phyloP scores from a whole-genome alignment of 2,113 vertebrate species.

The Dipodomys merriami region DNA sequence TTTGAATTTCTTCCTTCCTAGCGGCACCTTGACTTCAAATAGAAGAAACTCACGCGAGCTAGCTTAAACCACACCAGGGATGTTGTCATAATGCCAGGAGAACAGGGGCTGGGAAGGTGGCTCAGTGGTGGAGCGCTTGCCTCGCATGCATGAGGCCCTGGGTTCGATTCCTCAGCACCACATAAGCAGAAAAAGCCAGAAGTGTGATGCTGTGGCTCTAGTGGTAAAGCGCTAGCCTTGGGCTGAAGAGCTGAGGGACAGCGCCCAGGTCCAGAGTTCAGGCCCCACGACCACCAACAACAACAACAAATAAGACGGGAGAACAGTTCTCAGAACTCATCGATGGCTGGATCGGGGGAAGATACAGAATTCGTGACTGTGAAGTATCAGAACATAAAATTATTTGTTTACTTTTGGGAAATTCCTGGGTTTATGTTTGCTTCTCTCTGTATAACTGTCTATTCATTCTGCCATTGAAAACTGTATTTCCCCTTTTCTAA shows the following conservation, averaged over 20 bases:
- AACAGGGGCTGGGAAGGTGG: too few species aligned
- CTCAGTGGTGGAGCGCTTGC: too few species aligned
- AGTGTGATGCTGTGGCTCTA: too few species aligned
- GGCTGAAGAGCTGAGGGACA: too few species aligned
- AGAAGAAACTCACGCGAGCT: neutral
- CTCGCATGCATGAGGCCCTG: too few species aligned
- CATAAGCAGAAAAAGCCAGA: too few species aligned
- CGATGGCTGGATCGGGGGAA: neutral
- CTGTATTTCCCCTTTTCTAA: neutral
- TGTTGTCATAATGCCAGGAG: neutral
- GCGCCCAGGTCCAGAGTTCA: too few species aligned
- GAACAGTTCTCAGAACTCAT: neutral
- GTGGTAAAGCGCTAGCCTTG: too few species aligned
- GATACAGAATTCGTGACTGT: neutral
- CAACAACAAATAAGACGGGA: neutral
- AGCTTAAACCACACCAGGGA: neutral
- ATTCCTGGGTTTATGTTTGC: neutral
- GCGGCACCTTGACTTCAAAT: neutral
- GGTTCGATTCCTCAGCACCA: too few species aligned
- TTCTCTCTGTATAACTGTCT: neutral
- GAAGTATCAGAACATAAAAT: conserved; percentile 12
- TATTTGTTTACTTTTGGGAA: neutral
- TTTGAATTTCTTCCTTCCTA: neutral
- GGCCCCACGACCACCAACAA: too few species aligned
- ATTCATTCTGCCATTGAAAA: conserved; percentile 17